Percentiles rank a stretch among this genome's conserved stretches.
These are phyloP conservation scores for Drosophila picticornis DNA, from an alignment of 2,888 invertebrate species.

Conservation along the genomic window DNA sequence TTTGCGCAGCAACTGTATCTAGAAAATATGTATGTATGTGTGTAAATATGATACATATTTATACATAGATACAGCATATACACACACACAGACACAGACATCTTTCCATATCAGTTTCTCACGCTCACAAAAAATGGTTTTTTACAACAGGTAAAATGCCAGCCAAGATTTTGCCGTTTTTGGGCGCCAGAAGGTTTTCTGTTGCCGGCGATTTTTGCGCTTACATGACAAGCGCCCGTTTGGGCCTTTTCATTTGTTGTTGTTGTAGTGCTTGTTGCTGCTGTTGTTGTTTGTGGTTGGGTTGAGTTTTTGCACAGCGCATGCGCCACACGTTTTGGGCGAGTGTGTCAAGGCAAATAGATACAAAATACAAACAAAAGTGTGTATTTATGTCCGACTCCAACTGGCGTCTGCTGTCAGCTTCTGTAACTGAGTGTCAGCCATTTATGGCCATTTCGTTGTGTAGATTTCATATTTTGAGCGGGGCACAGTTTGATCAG, in stretches of 20 bases:
- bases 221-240: conserved; percentile 58
- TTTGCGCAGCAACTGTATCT: conserved; percentile 55
- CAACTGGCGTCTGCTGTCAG: conserved; percentile 48
- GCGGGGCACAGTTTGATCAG: conserved; percentile 19
- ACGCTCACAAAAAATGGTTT: conserved; percentile 77
- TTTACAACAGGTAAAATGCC: conserved; percentile 63
- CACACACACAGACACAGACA: conserved; percentile 3
- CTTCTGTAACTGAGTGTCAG: conserved; percentile 28
- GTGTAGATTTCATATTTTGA: conserved; percentile 61
- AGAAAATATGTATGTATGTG: background rate
- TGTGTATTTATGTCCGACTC: conserved; percentile 26
- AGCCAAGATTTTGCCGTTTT: conserved; percentile 76
- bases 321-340: conserved; percentile 80
- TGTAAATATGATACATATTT: conserved; percentile 1
- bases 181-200: conserved; percentile 74
- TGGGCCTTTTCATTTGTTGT: conserved; percentile 32
- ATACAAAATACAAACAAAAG: background rate
- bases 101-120: conserved; percentile 70
- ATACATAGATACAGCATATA: background rate
- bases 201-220: conserved; percentile 39
- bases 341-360: conserved; percentile 71
- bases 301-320: conserved; percentile 62
- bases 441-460: conserved; percentile 69
- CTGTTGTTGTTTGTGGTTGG: conserved; percentile 36
- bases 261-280: conserved; percentile 13